Conservation (phyloP, 1,140 invertebrate genomes). For the Adelges cooleyi region DNA sequence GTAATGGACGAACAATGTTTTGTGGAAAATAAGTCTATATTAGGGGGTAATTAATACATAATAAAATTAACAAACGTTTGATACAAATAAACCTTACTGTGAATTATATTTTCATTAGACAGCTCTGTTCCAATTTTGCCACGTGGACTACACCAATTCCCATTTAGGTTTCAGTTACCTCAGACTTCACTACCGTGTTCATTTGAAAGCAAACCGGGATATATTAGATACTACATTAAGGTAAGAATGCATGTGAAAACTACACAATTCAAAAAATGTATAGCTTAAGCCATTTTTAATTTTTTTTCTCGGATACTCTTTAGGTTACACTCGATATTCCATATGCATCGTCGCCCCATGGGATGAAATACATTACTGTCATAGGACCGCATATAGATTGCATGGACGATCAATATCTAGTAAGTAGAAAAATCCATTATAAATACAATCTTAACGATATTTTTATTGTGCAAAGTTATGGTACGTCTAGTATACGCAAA, state of each 20-base stretch:
- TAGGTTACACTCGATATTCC: slow-evolving; percentile 65
- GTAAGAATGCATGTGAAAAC: no score
- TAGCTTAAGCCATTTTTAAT: neutral
- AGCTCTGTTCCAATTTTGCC: slow-evolving; percentile 62
- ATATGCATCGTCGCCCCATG: slow-evolving; percentile 70
- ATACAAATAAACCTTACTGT: no score
- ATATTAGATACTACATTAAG: slow-evolving; percentile 67
- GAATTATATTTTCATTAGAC: slow-evolving; percentile 40
- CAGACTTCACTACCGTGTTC: slow-evolving; percentile 67
- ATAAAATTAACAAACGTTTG: no score
- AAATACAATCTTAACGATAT: no score
- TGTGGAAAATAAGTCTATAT: slow-evolving; percentile 64
- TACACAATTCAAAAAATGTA: neutral
- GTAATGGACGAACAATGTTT: slow-evolving; percentile 75
- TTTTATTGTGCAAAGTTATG: no score
- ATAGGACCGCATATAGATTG: slow-evolving; percentile 77
- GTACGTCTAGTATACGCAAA: no score
- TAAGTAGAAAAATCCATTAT: slow-evolving; percentile 38
- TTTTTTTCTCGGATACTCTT: slow-evolving; percentile 15
- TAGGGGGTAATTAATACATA: no score
- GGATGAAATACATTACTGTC: slow-evolving; percentile 74
- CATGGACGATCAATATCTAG: slow-evolving; percentile 74
- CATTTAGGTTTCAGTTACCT: slow-evolving; percentile 64
- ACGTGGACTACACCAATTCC: slow-evolving; percentile 61
- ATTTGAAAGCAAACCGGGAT: slow-evolving; percentile 66